A percentile compares a stretch with the other conserved stretches of the same genome.
phyloP scores from a whole-genome alignment of 2,888 invertebrate genomes.

The Lepeophtheirus nordmannii region DNA sequence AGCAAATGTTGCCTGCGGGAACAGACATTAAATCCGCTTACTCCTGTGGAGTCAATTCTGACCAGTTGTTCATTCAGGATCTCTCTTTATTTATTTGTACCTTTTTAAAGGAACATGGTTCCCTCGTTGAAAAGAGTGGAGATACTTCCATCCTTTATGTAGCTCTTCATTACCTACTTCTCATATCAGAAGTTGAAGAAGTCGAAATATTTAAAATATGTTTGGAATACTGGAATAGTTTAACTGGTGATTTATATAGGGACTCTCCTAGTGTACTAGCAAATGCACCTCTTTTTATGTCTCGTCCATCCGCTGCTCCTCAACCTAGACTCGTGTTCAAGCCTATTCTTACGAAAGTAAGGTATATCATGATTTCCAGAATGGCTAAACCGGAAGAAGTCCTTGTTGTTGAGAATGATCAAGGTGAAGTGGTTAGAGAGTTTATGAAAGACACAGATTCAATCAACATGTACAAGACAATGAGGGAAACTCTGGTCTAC shows the following conservation, averaged over 20 bases:
- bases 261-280: constrained; percentile 54
- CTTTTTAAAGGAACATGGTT: constrained; percentile 89
- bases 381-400: constrained; percentile 99
- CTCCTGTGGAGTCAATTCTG: constrained; percentile 78
- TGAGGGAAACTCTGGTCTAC: constrained; percentile 94
- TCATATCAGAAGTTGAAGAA: constrained; percentile 95
- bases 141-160: constrained; percentile 59
- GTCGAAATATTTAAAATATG: constrained; percentile 99
- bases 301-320: constrained; percentile 34
- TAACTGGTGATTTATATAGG: constrained; percentile 80
- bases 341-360: constrained; percentile 58
- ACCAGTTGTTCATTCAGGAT: constrained; percentile 98
- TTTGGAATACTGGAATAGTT: constrained; percentile 92
- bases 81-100: constrained; percentile 91
- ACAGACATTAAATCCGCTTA: constrained; percentile 90
- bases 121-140: constrained; percentile 64
- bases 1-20: constrained; percentile 64
- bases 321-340: constrained; percentile 56
- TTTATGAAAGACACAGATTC: constrained; percentile 99
- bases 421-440: constrained; percentile 96
- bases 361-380: constrained; percentile 94
- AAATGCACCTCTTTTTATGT: constrained; percentile 35
- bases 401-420: constrained; percentile 96
- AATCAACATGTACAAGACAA: constrained; percentile 96
- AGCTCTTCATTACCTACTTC: constrained; percentile 66